Conservation (phyloP, 2,888 invertebrate genomes). For the Macrophya alboannulata region DNA sequence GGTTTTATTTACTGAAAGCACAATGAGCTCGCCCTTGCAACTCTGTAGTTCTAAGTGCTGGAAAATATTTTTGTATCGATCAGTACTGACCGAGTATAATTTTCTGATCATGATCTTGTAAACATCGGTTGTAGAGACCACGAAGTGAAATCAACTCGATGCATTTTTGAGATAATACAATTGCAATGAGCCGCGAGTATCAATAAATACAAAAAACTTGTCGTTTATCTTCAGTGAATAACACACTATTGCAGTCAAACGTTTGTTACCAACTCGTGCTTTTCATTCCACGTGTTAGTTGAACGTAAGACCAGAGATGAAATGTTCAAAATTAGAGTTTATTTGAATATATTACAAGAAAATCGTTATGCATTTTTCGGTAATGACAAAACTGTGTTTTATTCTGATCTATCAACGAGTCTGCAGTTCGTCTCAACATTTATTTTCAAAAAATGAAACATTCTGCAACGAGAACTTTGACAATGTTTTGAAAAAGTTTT, state of each 20-base stretch:
- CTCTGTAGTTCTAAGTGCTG: background rate
- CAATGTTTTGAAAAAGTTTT: conserved; percentile 6
- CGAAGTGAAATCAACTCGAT: background rate
- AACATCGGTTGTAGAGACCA: background rate
- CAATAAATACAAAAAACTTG: background rate
- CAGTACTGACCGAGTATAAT: background rate
- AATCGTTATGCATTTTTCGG: background rate
- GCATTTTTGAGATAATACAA: background rate
- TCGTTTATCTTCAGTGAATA: background rate
- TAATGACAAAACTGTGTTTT: background rate
- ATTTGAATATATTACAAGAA: background rate
- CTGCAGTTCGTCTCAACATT: background rate
- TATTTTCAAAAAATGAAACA: background rate
- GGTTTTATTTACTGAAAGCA: background rate
- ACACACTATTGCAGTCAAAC: background rate
- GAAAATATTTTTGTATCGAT: background rate
- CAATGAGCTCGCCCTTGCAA: background rate
- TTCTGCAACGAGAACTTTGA: background rate
- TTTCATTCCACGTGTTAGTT: background rate
- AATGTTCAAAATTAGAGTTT: background rate
- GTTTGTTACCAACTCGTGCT: conserved; percentile 1
- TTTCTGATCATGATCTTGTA: conserved; percentile 21
- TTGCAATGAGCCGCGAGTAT: background rate
- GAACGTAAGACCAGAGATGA: background rate
- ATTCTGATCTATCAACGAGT: background rate